These are phyloP conservation scores for Boleophthalmus pectinirostris DNA, from an alignment of 2,113 vertebrate genomes.

Conservation along the genomic window DNA sequence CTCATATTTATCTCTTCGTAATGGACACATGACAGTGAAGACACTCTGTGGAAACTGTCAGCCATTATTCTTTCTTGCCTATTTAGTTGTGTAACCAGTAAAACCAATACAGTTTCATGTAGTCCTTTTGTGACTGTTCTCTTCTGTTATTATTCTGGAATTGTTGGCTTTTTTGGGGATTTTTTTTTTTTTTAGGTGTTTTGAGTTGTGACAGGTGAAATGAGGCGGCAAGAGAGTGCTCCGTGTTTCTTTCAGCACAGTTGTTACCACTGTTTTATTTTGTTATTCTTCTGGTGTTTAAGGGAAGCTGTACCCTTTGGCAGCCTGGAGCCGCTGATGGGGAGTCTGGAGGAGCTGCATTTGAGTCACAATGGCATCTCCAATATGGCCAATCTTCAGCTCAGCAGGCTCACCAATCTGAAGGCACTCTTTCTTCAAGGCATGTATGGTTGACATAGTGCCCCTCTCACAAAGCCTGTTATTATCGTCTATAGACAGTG, in stretches of 20 bases:
- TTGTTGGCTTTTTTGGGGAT: slow-evolving; percentile 12
- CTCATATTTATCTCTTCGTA: neutral
- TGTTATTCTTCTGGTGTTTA: slow-evolving; percentile 50
- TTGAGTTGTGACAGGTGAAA: slow-evolving; percentile 52
- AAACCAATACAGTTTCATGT: neutral
- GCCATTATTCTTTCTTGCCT: neutral
- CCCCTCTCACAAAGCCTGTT: slow-evolving; percentile 32
- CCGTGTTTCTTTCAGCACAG: slow-evolving; percentile 49
- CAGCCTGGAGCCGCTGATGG: slow-evolving; percentile 83
- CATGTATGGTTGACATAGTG: slow-evolving; percentile 55
- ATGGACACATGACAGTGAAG: neutral
- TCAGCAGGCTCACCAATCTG: slow-evolving; percentile 86
- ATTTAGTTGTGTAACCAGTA: neutral
- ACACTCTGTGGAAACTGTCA: neutral
- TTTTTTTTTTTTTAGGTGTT: slow-evolving; percentile 46
- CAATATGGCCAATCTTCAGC: slow-evolving; percentile 83
- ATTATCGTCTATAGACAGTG: slow-evolving; percentile 45
- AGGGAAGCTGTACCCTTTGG: slow-evolving; percentile 75
- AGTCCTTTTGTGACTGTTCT: neutral
- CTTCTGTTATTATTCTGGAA: neutral
- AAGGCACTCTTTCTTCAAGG: slow-evolving; percentile 86
- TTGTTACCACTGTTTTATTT: slow-evolving; percentile 44
- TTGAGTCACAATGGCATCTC: slow-evolving; percentile 87
- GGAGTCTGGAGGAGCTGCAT: slow-evolving; percentile 87
- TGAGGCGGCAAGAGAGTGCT: slow-evolving; percentile 43